Base-by-base conservation (phyloP, 2,888 invertebrate genomes). In the Athalia rosae region DNA sequence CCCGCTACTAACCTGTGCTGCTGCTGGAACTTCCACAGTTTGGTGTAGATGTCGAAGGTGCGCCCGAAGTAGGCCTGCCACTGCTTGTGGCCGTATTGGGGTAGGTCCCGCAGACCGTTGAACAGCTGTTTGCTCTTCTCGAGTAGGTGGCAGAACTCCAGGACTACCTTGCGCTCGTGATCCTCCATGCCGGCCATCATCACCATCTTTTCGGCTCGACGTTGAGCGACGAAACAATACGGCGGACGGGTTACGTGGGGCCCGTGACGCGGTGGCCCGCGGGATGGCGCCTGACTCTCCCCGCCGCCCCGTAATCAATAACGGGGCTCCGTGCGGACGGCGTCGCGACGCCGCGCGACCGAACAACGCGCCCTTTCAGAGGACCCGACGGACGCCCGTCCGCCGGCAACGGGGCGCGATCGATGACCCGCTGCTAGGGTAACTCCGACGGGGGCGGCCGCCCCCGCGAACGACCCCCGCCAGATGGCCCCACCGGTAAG, bases 21-120 rank as follows among this genome's bases (percentile, higher is more conserved):
- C 89, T 99, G 98, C 90, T 99, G 99, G 90, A 97, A 99, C 91
- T 98, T 98, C 99, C 99, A 99, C 78, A 99, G 92, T 91, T 97
- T 97, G 50, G 98, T 98, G 91, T 98, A 99, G 78, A 98, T 96
- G 91, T 99, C 99, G 91, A 99, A 99, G 45, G 98, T 98, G 84
- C 98, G 93, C 41, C 98, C 98, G 90, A 99, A 99, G 90, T 99
- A 98, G 11, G 97, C 95, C 91, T 98, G 98, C 98, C 98, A 99
- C 90, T 98, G 98, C 89, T 97, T 97, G 91, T 98, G 97, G 13
- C 98, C 98, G 91, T 98, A 98, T 90, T 98, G 98, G 58, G 99
- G 98, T 84, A 99, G 92, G 91, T 98, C 98, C 87, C 98, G 98
- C 86, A 99, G 92, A 82, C 98, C 98, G 91, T 98, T 99, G 91